Evolutionary conservation across 2,797 vertebrate genomes (phyloP).

Genomic region (Bovichtus diacanthus): DNA sequence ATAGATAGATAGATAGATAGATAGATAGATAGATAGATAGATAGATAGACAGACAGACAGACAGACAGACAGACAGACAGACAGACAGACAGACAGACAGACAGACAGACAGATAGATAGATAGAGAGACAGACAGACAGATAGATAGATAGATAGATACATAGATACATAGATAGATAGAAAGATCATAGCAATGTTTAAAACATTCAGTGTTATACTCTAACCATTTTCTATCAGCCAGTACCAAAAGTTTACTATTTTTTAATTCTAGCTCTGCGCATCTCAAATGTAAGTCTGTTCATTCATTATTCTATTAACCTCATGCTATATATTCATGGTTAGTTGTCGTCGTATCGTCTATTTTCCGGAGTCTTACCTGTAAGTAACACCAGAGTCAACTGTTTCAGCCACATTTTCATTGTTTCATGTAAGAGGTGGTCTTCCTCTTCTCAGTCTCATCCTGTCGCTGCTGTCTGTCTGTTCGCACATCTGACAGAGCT

Average conservation of each 20-base stretch:
- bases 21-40: conserved; percentile 15
- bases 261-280: not conserved
- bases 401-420: conserved; percentile 58
- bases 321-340: not conserved
- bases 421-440: conserved; percentile 37
- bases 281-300: not conserved
- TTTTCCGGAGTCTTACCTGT: conserved; percentile 63
- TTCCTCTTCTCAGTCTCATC: conserved; percentile 47
- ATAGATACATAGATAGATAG: not conserved
- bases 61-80: not conserved
- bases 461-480: conserved; percentile 44
- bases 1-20: conserved; percentile 10
- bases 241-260: too few species aligned
- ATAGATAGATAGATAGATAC: conserved; percentile 12
- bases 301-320: not conserved
- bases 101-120: conserved; percentile 12
- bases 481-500: not conserved
- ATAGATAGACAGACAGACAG: conserved; percentile 5
- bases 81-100: conserved; percentile 11
- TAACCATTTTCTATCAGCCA: too few species aligned
- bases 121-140: conserved; percentile 23
- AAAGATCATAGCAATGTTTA: too few species aligned
- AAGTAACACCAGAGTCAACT: conserved; percentile 38
- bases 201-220: too few species aligned
- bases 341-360: not conserved